These are phyloP conservation scores for Thamnophis sirtalis DNA, from an alignment of 2,113 vertebrate genomes.

Conservation along the genomic window DNA sequence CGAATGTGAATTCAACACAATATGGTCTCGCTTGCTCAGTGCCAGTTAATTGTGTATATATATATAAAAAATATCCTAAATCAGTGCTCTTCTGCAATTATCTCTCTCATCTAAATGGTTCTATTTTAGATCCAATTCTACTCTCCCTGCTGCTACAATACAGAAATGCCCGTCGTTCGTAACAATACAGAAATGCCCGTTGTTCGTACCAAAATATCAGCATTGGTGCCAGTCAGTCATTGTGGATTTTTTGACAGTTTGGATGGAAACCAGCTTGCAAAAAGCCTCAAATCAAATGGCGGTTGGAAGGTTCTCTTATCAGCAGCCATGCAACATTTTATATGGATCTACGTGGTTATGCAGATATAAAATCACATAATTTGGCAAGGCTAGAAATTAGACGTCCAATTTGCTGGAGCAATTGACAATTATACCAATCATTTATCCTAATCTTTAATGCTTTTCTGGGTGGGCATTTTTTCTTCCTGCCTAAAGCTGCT, in stretches of 20 bases:
- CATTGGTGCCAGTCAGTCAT: not conserved
- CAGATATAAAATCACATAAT: not conserved
- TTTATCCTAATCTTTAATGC: not conserved
- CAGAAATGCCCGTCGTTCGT: not conserved
- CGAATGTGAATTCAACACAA: not conserved
- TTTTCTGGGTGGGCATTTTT: not conserved
- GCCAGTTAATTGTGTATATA: not conserved
- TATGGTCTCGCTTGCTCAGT: not conserved
- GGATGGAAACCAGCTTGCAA: not conserved
- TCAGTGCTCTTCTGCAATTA: not conserved
- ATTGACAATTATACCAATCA: not conserved
- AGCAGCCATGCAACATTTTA: not conserved
- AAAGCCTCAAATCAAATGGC: slow-evolving; percentile 1
- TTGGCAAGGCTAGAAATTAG: not conserved
- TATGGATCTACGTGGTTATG: not conserved
- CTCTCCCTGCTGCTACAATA: slow-evolving; percentile 9
- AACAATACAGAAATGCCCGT: not conserved
- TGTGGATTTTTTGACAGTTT: not conserved
- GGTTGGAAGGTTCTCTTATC: not conserved
- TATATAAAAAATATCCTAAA: slow-evolving; percentile 6
- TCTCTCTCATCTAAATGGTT: slow-evolving; percentile 9
- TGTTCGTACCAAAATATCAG: not conserved
- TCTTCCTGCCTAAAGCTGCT: not conserved
- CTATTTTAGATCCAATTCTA: slow-evolving; percentile 24
- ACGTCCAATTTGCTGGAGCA: not conserved